Conservation (phyloP, 30 jellyfish, hydroid and myxozoan genomes). For the Cassiopea andromeda region DNA sequence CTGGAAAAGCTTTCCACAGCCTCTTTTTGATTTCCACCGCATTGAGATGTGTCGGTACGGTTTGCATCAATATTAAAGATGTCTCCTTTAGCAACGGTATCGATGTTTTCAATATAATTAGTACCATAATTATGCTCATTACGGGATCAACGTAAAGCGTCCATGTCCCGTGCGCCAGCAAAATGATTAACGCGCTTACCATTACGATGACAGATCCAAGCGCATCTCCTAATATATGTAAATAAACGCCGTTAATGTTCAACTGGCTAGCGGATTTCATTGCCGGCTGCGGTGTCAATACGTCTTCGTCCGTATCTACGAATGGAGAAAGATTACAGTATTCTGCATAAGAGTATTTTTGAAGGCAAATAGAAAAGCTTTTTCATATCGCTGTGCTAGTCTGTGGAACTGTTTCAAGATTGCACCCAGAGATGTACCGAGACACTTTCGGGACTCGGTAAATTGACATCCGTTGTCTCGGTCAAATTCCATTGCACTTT, state of each 20-base stretch:
- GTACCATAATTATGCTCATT: constrained; percentile 93
- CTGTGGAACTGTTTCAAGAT: too few relatives aligned
- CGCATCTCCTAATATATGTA: constrained; percentile 97
- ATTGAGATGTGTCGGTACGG: constrained; percentile 94
- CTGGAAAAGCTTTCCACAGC: constrained; percentile 61
- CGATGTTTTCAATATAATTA: constrained; percentile 93
- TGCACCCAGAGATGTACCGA: too few relatives aligned
- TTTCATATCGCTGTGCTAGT: too few relatives aligned
- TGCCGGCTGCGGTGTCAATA: constrained; percentile 37
- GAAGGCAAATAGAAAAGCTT: too few relatives aligned
- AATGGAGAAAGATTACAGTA: too few relatives aligned
- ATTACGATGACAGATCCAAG: constrained; percentile 96
- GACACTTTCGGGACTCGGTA: too few relatives aligned
- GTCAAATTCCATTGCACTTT: too few relatives aligned
- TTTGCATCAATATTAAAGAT: constrained; percentile 90
- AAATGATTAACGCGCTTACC: constrained; percentile 91
- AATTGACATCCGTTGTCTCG: too few relatives aligned
- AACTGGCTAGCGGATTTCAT: constrained; percentile 88
- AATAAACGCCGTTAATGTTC: constrained; percentile 94
- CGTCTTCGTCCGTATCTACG: constrained; percentile 66
- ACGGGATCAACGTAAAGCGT: constrained; percentile 94
- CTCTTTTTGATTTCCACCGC: constrained; percentile 75
- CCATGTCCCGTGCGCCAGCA: constrained; percentile 92
- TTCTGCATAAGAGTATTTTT: too few relatives aligned
- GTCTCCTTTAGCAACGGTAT: constrained; percentile 93